Percentiles rank a stretch among this genome's conserved stretches.
These are phyloP conservation scores for Opisthocomus hoazin DNA, from an alignment of 2,113 vertebrate genomes.

Conservation along the genomic window DNA sequence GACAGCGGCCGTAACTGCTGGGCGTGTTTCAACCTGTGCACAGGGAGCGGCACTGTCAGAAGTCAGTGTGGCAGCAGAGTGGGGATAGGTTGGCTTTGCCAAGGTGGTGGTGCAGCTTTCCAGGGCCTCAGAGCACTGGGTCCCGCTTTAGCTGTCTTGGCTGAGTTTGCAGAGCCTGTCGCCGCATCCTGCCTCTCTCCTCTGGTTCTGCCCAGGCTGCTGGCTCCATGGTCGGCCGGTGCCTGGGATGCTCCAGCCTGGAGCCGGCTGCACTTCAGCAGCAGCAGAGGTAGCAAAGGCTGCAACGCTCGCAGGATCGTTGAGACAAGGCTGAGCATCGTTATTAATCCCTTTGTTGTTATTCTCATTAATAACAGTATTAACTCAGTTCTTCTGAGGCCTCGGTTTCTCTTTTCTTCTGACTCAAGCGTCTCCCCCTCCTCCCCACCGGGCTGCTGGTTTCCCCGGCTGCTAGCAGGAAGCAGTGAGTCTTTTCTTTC, in stretches of 20 bases:
- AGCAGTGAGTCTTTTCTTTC: slow-evolving; percentile 78
- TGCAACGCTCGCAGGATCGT: background rate
- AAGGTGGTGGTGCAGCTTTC: background rate
- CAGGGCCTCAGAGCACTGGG: background rate
- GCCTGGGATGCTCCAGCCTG: background rate
- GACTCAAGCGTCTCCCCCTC: background rate
- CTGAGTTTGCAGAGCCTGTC: background rate
- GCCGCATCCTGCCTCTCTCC: background rate
- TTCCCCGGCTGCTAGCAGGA: slow-evolving; percentile 75
- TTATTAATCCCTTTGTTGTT: slow-evolving; percentile 15
- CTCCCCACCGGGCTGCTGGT: background rate
- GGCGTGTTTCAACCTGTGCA: accelerated
- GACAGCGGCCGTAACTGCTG: background rate
- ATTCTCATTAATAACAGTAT: slow-evolving; percentile 35
- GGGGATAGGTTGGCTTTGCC: background rate
- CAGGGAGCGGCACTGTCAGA: background rate
- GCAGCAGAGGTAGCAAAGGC: background rate
- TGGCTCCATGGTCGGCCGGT: background rate
- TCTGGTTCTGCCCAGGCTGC: background rate
- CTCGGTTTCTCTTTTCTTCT: slow-evolving; percentile 45
- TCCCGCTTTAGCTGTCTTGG: background rate
- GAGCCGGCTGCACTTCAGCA: background rate
- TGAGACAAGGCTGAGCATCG: background rate
- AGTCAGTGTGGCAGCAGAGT: accelerated
- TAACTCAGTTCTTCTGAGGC: slow-evolving; percentile 21